Conservation (phyloP, 2,888 invertebrate species). For the Drosophila subsilvestris region DNA sequence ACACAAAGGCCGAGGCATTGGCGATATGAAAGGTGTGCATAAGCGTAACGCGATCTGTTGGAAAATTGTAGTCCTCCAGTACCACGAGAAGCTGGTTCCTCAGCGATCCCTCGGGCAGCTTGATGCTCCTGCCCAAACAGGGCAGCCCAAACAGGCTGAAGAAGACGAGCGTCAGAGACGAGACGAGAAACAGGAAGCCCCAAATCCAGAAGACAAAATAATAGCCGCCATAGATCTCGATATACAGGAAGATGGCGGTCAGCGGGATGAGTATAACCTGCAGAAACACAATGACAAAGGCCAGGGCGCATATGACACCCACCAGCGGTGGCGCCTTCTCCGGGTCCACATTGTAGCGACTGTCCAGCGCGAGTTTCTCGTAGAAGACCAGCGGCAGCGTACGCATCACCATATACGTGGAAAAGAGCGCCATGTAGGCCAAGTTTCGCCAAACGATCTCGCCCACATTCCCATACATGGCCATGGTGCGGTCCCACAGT, state of each 20-base stretch:
- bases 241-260: constrained; percentile 43
- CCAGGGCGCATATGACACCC: constrained; percentile 50
- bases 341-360: constrained; percentile 25
- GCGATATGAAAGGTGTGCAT: constrained; percentile 33
- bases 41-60: constrained; percentile 17
- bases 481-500: constrained; percentile 44
- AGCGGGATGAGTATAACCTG: constrained; percentile 56
- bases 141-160: constrained; percentile 32
- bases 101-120: constrained; percentile 14
- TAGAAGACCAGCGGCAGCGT: constrained; percentile 51
- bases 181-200: constrained; percentile 24
- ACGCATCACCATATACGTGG: constrained; percentile 51
- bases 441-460: constrained; percentile 58
- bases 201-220: constrained; percentile 51
- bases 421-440: constrained; percentile 43
- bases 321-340: constrained; percentile 46
- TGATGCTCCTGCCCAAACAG: constrained; percentile 38
- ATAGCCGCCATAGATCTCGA: constrained; percentile 27
- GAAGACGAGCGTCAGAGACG: not conserved
- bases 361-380: constrained; percentile 46
- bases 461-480: constrained; percentile 31
- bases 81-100: constrained; percentile 5
- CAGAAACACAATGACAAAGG: constrained; percentile 48
- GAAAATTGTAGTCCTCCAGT: constrained; percentile 16
- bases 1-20: constrained; percentile 40